Evolutionary conservation across 2,888 invertebrate genomes (phyloP), one percentile per base, ranked within the genome.

Genomic region (Thymelicus lineola): DNA sequence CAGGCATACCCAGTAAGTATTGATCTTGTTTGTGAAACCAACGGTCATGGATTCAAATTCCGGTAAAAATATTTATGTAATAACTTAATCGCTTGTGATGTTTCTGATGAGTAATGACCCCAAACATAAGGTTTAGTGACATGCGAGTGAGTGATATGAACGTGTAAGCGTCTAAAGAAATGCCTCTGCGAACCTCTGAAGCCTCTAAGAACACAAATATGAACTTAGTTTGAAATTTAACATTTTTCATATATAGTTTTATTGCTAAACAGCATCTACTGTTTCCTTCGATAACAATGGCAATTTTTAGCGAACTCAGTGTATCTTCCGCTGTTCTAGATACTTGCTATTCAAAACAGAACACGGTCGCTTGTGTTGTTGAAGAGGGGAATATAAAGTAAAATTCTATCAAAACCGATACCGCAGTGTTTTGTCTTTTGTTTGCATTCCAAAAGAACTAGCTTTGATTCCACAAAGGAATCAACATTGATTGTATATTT

Each of bases 401-500:
- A 64, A 55, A 55, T 55, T 14, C 55, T 64, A 38, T 42, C 38
- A 28, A 53, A 64, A 53, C 14, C 10, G 17, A 53, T 53, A 55
- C 48, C 28, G 12, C 38, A 64, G 53, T 10, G 36, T 50, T 53
- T 64, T 53, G 53, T 10, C 17, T 50, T 55, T 55, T 55, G 55
- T 64, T 53, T 64, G 55, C 6, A 55, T 28, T 55, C 38, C 38
- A 38, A 42, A 20, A 6, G 6, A 38, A 60, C 28, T 48, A 14
- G 48, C 6, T 15, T 62, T 62, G 48, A 42, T 35, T 64, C n/a
- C 14, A 64, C 64, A 64, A 64, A 64, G 64, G 48, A 64, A 42
- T 28, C 15, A 12, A 12, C 12, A 42, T 55, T 64, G 64, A 42
- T 55, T 55, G 55, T 45, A n/a, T 38, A 46, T 64, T 53, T 64